phyloP scores from a whole-genome alignment of 2,888 invertebrate genomes.

The Tipula confusa region DNA sequence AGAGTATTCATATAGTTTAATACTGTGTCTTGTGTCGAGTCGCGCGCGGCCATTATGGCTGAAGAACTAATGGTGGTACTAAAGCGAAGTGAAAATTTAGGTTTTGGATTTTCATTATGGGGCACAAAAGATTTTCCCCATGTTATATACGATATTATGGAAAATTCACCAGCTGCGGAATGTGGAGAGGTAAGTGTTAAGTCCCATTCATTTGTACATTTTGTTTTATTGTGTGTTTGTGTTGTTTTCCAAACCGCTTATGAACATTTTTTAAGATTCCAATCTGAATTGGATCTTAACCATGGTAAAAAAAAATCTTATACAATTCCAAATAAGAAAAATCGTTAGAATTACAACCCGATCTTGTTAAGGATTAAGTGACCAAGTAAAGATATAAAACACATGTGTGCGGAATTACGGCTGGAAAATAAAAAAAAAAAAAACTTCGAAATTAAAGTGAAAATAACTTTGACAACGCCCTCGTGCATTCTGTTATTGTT shows the following conservation, averaged over 20 bases:
- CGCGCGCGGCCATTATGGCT: constrained; percentile 56
- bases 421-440: background rate
- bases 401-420: background rate
- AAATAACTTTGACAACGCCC: constrained; percentile 20
- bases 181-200: constrained; percentile 72
- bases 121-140: constrained; percentile 82
- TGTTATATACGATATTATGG: constrained; percentile 88
- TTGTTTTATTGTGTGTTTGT: background rate
- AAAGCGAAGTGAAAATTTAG: constrained; percentile 80
- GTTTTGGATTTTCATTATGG: constrained; percentile 86
- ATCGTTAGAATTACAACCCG: background rate
- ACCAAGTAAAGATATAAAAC: background rate
- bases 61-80: constrained; percentile 86
- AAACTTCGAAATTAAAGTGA: background rate
- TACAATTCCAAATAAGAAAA: background rate
- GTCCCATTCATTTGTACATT: background rate
- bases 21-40: background rate
- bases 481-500: background rate
- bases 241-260: background rate
- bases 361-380: background rate
- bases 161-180: constrained; percentile 88
- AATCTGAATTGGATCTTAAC: background rate
- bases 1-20: background rate
- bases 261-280: background rate
- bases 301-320: background rate